Evolutionary conservation across 1,140 invertebrate species (phyloP).

Genomic region (Watersipora subatra): DNA sequence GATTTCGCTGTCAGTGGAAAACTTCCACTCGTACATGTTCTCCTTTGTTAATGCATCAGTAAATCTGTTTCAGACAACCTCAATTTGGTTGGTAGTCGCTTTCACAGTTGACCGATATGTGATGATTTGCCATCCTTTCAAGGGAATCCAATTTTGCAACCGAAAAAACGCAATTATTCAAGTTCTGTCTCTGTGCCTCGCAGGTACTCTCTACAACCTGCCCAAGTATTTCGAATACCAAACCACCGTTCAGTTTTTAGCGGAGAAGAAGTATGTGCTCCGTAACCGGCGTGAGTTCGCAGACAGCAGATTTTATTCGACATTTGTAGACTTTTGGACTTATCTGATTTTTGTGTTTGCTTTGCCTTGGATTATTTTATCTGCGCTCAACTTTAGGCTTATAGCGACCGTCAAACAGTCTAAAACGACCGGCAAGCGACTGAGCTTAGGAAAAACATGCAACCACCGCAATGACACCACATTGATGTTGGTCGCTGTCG

Average conservation of each 20-base stretch:
- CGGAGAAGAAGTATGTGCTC: conserved; percentile 13
- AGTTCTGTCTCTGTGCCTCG: conserved; percentile 20
- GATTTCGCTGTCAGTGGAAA: conserved; percentile 10
- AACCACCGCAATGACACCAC: conserved; percentile 34
- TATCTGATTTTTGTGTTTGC: conserved; percentile 35
- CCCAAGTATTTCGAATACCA: conserved; percentile 37
- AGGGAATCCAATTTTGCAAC: conserved; percentile 31
- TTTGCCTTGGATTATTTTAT: conserved; percentile 31
- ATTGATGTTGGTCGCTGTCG: conserved; percentile 37
- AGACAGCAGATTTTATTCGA: conserved; percentile 22
- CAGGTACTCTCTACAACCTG: conserved; percentile 27
- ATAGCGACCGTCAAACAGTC: conserved; percentile 34
- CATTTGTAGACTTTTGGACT: conserved; percentile 33
- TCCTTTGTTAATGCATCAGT: conserved; percentile 29
- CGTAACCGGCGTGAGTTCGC: conserved; percentile 24
- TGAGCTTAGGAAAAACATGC: conserved; percentile 25
- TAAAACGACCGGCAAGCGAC: conserved; percentile 22
- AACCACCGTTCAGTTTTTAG: conserved; percentile 3
- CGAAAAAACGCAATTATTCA: conserved; percentile 23
- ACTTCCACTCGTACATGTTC: conserved; percentile 26
- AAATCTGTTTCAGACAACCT: conserved; percentile 35
- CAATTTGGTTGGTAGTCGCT: conserved; percentile 38
- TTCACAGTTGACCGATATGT: conserved; percentile 40
- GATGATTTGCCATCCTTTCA: conserved; percentile 41
- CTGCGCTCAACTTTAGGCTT: conserved; percentile 34